A percentile compares a stretch with the other conserved stretches of the same genome.
These are phyloP conservation scores for Tangara arthus DNA, from an alignment of 2,797 vertebrate species.

Conservation along the genomic window DNA sequence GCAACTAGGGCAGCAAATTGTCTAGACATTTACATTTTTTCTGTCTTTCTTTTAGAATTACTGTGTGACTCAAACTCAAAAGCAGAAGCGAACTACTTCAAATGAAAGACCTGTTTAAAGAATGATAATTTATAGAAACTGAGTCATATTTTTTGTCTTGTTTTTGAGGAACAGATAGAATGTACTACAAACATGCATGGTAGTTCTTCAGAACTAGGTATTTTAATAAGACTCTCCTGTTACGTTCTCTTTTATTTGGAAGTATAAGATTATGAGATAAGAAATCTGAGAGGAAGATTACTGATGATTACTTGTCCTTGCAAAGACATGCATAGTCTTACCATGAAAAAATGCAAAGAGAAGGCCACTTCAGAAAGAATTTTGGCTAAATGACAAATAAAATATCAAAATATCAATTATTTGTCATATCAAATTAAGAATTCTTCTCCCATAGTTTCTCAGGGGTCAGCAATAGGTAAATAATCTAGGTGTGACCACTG, in stretches of 20 bases:
- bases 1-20: neutral
- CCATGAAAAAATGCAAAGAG: neutral
- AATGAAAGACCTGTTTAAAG: neutral
- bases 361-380: neutral
- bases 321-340: neutral
- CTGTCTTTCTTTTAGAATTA: neutral
- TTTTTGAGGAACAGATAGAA: neutral
- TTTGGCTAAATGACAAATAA: neutral
- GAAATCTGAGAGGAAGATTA: neutral
- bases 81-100: neutral
- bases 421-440: neutral
- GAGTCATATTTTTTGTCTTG: neutral
- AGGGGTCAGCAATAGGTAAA: neutral
- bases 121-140: neutral
- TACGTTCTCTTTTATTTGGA: neutral
- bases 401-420: too few species aligned
- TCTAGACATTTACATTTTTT: neutral
- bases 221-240: neutral
- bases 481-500: neutral
- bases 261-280: neutral
- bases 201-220: neutral
- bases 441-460: neutral
- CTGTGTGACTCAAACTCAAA: neutral
- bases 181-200: neutral
- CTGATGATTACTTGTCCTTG: neutral